These are phyloP conservation scores for Ichneumoninae sp. DNA, from an alignment of 2,888 invertebrate genomes.

Conservation along the genomic window DNA sequence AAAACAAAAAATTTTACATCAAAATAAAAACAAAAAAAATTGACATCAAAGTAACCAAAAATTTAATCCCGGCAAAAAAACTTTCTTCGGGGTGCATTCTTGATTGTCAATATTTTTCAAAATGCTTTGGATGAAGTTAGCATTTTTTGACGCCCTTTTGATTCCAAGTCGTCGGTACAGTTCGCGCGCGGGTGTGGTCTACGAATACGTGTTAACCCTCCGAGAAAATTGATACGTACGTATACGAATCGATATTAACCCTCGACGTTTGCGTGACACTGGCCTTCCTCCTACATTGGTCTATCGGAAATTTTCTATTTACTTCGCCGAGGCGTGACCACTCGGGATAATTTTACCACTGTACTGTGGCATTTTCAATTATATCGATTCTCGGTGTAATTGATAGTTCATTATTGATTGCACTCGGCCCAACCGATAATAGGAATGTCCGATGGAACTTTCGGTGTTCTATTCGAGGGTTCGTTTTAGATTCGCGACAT, in stretches of 20 bases:
- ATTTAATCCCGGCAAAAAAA: too few species aligned
- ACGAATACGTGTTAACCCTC: slow-evolving; percentile 48
- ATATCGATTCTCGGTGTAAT: slow-evolving; percentile 18
- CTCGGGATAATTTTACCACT: background rate
- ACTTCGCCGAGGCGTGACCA: background rate
- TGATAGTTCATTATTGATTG: slow-evolving; percentile 3
- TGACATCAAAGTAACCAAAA: too few species aligned
- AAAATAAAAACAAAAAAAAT: too few species aligned
- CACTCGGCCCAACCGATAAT: slow-evolving; percentile 18
- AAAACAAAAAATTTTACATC: too few species aligned
- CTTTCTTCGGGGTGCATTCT: too few species aligned
- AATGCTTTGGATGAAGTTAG: too few species aligned
- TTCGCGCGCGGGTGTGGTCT: slow-evolving; percentile 50
- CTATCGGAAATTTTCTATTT: slow-evolving; percentile 28
- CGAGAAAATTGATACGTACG: slow-evolving; percentile 65
- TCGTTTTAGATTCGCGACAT: background rate
- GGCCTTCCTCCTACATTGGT: slow-evolving; percentile 50
- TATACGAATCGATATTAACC: slow-evolving; percentile 67
- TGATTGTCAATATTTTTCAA: too few species aligned
- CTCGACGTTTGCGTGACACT: slow-evolving; percentile 65
- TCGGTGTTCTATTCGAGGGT: background rate
- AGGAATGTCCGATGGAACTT: slow-evolving; percentile 28
- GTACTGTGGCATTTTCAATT: background rate
- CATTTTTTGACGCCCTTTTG: background rate
- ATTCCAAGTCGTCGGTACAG: background rate